Conservation (phyloP, 2,113 vertebrate species). For the Silurus asotus region DNA sequence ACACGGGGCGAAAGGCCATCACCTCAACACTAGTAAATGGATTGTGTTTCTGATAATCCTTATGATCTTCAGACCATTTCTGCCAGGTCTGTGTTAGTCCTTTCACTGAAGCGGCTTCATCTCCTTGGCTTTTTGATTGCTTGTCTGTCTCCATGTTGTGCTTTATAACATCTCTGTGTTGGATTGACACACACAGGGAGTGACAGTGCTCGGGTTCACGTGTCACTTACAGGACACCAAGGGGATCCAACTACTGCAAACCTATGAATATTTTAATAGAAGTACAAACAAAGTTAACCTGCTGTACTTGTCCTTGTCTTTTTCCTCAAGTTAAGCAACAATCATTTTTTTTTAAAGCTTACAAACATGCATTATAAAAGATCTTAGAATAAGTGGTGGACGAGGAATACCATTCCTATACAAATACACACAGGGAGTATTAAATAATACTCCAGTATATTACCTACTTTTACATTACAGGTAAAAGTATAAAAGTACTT, state of each 20-base stretch:
- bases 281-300: slow-evolving; percentile 31
- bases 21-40: slow-evolving; percentile 76
- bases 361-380: too few species aligned
- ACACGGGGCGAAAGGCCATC: slow-evolving; percentile 37
- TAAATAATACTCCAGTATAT: too few species aligned
- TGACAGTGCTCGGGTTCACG: slow-evolving; percentile 6
- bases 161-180: slow-evolving; percentile 11
- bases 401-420: too few species aligned
- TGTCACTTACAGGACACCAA: slow-evolving; percentile 10
- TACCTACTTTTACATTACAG: too few species aligned
- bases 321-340: background rate
- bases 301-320: background rate
- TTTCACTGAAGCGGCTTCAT: slow-evolving; percentile 67
- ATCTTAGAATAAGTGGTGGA: too few species aligned
- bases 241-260: slow-evolving; percentile 16
- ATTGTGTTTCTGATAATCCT: slow-evolving; percentile 82
- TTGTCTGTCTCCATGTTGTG: background rate
- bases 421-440: too few species aligned
- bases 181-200: slow-evolving; percentile 4
- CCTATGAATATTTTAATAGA: slow-evolving; percentile 42
- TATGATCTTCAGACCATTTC: slow-evolving; percentile 79
- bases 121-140: background rate
- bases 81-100: slow-evolving; percentile 82
- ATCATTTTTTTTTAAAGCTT: background rate
- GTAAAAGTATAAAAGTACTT: too few species aligned